Evolutionary conservation across 2,797 vertebrate species (phyloP), one percentile per base, ranked within the genome.

Genomic region (Triplophysa bombifrons): DNA sequence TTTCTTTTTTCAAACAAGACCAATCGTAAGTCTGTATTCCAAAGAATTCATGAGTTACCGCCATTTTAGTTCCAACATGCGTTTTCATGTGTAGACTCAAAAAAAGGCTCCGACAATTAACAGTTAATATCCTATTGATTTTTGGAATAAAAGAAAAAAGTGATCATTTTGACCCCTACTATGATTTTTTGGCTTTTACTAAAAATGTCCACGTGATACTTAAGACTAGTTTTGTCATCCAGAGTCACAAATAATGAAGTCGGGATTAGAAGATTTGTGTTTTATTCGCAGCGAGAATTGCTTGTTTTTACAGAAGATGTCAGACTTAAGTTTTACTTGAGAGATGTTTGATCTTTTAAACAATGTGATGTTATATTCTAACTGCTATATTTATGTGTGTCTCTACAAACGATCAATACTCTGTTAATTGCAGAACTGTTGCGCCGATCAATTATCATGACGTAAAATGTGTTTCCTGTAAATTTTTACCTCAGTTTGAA

Each of bases 231-330:
- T 27, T 27, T 27, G 2, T 27, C 25, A 27, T 27, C 25, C 25
- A 27, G 25, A 2, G 25, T 27, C 25, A 27, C 25, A 27, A 78
- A 30, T 77, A 27, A 51, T 80, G 50, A 74, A 71, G 69, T 67
- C 58, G 71, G 65, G 58, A 25, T 68, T 0, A 11, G 56, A 71
- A 5, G 30, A 5, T 78, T 70, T 70, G 10, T 56, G 20, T 6
- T 68, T 68, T 64, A 63, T 71, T 63, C 48, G 71, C 30, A 6
- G 56, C 30, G 30, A 30, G 34, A 10, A 44, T 9, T 46, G 11
- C 19, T 77, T 34, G 58, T 70, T 61, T 61, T 20, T 13, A 60
- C 60, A 55, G 25, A 2, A 27, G 3, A 27, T 27, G 25, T 27
- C 25, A 65, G 65, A 14, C 20, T 60, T 4, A 25, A 61, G 44